These are phyloP conservation scores for Sebastes matsubarae DNA, from an alignment of 2,797 vertebrate species.

Conservation along the genomic window DNA sequence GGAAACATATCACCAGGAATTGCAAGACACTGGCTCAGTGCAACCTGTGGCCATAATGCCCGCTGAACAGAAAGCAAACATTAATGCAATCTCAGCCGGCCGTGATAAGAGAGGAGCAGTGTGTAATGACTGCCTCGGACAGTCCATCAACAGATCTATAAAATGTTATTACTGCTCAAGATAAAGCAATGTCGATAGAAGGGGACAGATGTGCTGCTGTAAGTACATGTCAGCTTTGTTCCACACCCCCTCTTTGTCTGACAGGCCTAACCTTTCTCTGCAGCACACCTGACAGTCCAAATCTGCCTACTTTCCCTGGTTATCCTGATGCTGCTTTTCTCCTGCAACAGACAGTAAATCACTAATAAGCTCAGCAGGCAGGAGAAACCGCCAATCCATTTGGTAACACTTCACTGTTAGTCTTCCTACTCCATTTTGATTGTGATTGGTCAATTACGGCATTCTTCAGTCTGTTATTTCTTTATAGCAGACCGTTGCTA, in stretches of 20 bases:
- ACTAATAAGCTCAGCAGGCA: slow-evolving; percentile 4
- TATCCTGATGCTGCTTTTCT: slow-evolving; percentile 23
- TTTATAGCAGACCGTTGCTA: too few relatives aligned
- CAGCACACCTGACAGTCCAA: slow-evolving; percentile 48
- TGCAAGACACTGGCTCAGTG: slow-evolving; percentile 16
- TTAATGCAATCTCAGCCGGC: slow-evolving; percentile 51
- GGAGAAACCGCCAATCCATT: slow-evolving; percentile 12
- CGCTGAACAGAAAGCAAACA: slow-evolving; percentile 63
- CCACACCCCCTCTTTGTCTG: slow-evolving; percentile 48
- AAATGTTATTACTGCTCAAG: slow-evolving; percentile 77
- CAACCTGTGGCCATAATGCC: slow-evolving; percentile 57
- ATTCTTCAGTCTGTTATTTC: too few relatives aligned
- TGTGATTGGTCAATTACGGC: too few relatives aligned
- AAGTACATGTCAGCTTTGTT: slow-evolving; percentile 63
- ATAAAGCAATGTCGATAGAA: slow-evolving; percentile 59
- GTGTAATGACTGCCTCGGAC: slow-evolving; percentile 63
- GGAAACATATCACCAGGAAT: slow-evolving; percentile 54
- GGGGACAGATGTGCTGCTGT: slow-evolving; percentile 55
- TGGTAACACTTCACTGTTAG: not conserved
- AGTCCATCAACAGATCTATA: slow-evolving; percentile 80
- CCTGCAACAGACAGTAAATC: slow-evolving; percentile 28
- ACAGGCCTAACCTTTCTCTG: slow-evolving; percentile 59
- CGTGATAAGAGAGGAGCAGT: slow-evolving; percentile 62
- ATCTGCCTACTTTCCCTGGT: slow-evolving; percentile 20
- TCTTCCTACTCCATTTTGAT: too few relatives aligned